phyloP scores from a whole-genome alignment of 2,113 vertebrate species.

The Paedocypris sp. region DNA sequence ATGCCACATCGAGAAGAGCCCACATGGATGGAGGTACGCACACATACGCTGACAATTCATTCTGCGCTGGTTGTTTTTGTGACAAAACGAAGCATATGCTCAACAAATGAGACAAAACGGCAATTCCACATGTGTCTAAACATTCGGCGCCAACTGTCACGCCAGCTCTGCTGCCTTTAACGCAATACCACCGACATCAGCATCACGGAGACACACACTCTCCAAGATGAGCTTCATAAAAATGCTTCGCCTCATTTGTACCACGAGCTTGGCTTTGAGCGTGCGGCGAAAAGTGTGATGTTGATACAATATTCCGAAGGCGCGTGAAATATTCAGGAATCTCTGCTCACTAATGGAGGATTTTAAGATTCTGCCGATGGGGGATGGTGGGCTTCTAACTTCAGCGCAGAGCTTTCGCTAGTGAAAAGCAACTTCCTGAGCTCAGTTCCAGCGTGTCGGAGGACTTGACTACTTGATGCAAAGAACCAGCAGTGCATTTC shows the following conservation, averaged over 20 bases:
- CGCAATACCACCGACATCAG: conserved; percentile 34
- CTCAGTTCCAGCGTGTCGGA: conserved; percentile 11
- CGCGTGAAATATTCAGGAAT: conserved; percentile 40
- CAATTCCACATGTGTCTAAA: no score
- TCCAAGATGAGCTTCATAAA: conserved; percentile 25
- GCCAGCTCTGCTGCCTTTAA: conserved; percentile 19
- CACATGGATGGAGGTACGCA: no score
- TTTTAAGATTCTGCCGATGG: not conserved
- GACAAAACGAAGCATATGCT: no score
- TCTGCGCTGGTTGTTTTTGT: no score
- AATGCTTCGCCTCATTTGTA: conserved; percentile 31
- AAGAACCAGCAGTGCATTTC: not conserved
- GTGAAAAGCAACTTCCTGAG: conserved; percentile 4
- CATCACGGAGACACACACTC: conserved; percentile 24
- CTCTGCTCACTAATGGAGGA: conserved; percentile 22
- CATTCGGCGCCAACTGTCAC: conserved; percentile 39
- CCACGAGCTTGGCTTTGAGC: conserved; percentile 30
- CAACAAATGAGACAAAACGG: no score
- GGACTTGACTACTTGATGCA: conserved; percentile 5
- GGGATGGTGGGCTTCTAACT: conserved; percentile 26
- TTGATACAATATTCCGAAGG: conserved; percentile 40
- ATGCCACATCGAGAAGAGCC: no score
- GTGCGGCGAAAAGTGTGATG: conserved; percentile 24
- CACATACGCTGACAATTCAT: no score
- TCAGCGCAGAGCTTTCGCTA: conserved; percentile 4